Evolutionary conservation across 2,113 vertebrate species (phyloP).

Genomic region (Laterallus jamaicensis): DNA sequence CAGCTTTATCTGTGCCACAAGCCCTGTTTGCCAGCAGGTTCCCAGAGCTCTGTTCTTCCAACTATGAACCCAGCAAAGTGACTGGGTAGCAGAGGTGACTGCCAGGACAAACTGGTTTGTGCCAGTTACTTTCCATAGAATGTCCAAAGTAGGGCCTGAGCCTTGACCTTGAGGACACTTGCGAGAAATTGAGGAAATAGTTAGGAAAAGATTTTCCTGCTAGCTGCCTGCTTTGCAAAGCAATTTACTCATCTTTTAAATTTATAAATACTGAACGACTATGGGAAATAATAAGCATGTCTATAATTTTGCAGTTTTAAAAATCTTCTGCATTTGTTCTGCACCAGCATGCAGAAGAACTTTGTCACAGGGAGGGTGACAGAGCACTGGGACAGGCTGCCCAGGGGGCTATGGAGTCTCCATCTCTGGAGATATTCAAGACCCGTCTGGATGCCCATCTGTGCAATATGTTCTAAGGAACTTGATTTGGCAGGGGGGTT

Average conservation of each 20-base stretch:
- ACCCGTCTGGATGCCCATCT: too few relatives aligned
- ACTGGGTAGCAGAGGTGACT: neutral
- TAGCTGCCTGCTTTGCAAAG: neutral
- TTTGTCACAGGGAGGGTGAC: too few relatives aligned
- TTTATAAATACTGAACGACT: neutral
- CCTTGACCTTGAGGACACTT: rapidly evolving
- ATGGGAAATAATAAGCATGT: neutral
- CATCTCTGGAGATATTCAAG: too few relatives aligned
- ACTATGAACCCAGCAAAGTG: neutral
- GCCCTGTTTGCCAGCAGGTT: neutral
- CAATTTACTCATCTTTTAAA: neutral
- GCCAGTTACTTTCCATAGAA: neutral
- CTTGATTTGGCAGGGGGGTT: too few relatives aligned
- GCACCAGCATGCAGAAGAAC: too few relatives aligned
- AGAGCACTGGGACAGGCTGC: too few relatives aligned
- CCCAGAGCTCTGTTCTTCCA: neutral
- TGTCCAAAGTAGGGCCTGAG: neutral
- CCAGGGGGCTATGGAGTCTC: too few relatives aligned
- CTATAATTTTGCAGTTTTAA: neutral
- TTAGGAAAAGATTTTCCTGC: neutral
- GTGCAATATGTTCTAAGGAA: too few relatives aligned
- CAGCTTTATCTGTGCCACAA: neutral
- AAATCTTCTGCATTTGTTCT: neutral
- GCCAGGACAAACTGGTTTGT: neutral
- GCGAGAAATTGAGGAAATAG: neutral